phyloP scores from a whole-genome alignment of 2,888 invertebrate species.

The Micoletzkya japonica region DNA sequence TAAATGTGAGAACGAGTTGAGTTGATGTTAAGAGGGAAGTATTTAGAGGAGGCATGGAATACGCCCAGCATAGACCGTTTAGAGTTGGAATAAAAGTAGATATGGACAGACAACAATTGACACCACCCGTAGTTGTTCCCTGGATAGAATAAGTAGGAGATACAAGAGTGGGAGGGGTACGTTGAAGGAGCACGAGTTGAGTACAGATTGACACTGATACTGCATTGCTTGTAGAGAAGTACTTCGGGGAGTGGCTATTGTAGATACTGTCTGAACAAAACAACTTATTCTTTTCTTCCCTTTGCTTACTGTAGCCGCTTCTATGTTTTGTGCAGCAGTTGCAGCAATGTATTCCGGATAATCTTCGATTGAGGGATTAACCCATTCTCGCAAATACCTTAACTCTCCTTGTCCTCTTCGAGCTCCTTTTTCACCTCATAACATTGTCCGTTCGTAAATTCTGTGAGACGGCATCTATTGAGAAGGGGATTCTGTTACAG shows the following conservation, averaged over 20 bases:
- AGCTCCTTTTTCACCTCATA: conserved; percentile 26
- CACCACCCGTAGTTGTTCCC: too few relatives aligned
- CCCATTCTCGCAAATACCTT: conserved; percentile 49
- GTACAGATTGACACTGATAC: conserved; percentile 45
- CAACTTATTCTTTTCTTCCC: neutral
- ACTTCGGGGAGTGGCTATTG: conserved; percentile 31
- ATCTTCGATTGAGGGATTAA: conserved; percentile 41
- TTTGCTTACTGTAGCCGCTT: neutral
- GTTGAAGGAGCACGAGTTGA: conserved; percentile 34
- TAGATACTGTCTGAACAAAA: neutral
- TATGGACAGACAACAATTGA: neutral
- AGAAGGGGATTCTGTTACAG: conserved; percentile 49
- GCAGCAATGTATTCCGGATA: conserved; percentile 36
- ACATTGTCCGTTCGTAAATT: conserved; percentile 38
- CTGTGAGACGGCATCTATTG: conserved; percentile 39
- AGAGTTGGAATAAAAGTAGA: neutral
- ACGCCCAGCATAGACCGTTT: neutral
- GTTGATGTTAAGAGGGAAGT: too few relatives aligned
- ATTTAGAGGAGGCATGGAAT: neutral
- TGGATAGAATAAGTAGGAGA: too few relatives aligned
- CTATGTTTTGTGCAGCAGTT: conserved; percentile 19
- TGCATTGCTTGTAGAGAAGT: conserved; percentile 37
- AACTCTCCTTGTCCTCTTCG: neutral
- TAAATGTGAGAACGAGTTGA: neutral
- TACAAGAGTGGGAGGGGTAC: too few relatives aligned